Evolutionary conservation across 2,113 vertebrate species (phyloP).

Genomic region (Anseranas semipalmata): DNA sequence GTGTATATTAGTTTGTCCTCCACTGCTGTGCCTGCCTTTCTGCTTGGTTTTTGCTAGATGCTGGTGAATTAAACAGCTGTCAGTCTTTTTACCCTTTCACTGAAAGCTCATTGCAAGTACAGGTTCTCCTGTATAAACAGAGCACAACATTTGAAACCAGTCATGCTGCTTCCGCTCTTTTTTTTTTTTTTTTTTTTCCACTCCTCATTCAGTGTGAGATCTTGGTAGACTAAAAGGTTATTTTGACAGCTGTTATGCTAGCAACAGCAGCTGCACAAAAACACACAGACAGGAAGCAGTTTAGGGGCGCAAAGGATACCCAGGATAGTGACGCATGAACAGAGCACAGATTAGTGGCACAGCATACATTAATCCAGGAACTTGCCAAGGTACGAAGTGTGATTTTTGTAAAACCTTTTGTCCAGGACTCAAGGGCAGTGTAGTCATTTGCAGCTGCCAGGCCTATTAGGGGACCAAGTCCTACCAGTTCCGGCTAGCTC

Average conservation of each 20-base stretch:
- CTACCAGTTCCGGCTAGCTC: neutral
- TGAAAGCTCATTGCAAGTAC: neutral
- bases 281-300: neutral
- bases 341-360: neutral
- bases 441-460: neutral
- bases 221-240: neutral
- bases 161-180: neutral
- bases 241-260: neutral
- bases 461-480: neutral
- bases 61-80: neutral
- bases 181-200: too few species aligned
- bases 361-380: neutral
- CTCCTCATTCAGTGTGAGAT: neutral
- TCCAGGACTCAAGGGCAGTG: neutral
- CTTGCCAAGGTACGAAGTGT: neutral
- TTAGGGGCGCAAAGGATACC: neutral
- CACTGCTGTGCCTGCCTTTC: neutral
- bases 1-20: neutral
- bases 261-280: neutral
- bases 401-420: neutral
- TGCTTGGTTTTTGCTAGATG: neutral
- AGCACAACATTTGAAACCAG: neutral
- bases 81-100: neutral
- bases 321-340: rapidly evolving
- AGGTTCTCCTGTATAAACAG: neutral